Conservation (phyloP, 2,797 vertebrate genomes). For the Rhabdomys pumilio region DNA sequence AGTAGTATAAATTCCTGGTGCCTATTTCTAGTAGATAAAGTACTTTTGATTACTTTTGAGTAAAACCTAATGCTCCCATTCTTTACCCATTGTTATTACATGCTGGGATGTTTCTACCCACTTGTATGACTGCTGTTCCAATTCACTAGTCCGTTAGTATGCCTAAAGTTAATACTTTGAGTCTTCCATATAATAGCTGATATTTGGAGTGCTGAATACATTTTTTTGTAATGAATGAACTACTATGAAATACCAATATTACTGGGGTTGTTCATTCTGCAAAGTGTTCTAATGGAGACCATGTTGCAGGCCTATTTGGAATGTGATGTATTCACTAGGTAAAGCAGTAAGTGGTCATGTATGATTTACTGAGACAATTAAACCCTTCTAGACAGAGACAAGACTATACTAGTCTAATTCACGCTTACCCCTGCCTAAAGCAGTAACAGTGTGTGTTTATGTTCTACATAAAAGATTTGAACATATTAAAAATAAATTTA, state of each 20-base stretch:
- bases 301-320: not conserved
- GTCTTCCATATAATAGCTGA: not conserved
- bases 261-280: not conserved
- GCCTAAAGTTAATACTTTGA: slow-evolving; percentile 8
- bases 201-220: slow-evolving; percentile 1
- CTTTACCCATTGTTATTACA: not conserved
- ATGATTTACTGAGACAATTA: slow-evolving; percentile 66
- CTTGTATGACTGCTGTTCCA: not conserved
- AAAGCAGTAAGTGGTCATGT: not conserved
- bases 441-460: slow-evolving; percentile 51
- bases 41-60: not conserved
- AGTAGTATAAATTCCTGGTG: slow-evolving; percentile 20
- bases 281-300: not conserved
- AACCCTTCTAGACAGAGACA: slow-evolving; percentile 61
- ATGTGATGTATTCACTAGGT: slow-evolving; percentile 8
- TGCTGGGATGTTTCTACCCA: rapidly evolving
- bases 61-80: not conserved
- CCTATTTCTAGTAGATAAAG: not conserved
- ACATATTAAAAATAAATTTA: slow-evolving; percentile 65
- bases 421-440: not conserved
- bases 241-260: slow-evolving; percentile 45
- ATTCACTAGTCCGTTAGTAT: slow-evolving; percentile 14
- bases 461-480: slow-evolving; percentile 57
- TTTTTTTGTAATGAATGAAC: slow-evolving; percentile 44
- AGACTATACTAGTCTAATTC: slow-evolving; percentile 17